phyloP scores from a whole-genome alignment of 2,797 vertebrate species.

The Sebastes hubbsi region DNA sequence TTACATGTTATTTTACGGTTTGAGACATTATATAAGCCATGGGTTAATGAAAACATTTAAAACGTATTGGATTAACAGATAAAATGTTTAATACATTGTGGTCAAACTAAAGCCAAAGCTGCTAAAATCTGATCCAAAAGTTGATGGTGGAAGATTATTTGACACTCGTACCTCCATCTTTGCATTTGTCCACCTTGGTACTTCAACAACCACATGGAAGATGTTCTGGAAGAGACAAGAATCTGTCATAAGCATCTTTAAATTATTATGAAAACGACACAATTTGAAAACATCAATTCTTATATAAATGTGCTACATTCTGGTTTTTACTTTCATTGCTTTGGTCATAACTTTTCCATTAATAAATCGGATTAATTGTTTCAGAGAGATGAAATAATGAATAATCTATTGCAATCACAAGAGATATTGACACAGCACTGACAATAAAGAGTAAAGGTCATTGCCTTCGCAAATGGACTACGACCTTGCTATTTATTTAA shows the following conservation, averaged over 20 bases:
- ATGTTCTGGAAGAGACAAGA: conserved; percentile 83
- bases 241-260: not conserved
- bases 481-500: conserved; percentile 16
- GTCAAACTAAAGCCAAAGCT: not conserved
- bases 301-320: not conserved
- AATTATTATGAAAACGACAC: not conserved
- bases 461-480: conserved; percentile 43
- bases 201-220: conserved; percentile 96
- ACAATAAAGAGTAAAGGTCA: conserved; percentile 60
- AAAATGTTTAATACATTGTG: not conserved
- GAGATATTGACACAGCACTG: conserved; percentile 23
- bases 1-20: not conserved
- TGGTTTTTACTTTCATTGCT: not conserved
- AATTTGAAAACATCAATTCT: not conserved
- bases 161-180: conserved; percentile 93
- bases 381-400: conserved; percentile 40
- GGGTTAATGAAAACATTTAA: not conserved
- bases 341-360: not conserved
- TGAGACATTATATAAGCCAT: not conserved
- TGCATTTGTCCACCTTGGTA: conserved; percentile 97
- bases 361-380: not conserved
- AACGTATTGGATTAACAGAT: not conserved
- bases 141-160: not conserved
- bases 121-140: not conserved
- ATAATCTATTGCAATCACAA: not conserved